phyloP scores from a whole-genome alignment of 37 sponge, comb jelly and placozoan genomes.

The Hexactinellida sp. region DNA sequence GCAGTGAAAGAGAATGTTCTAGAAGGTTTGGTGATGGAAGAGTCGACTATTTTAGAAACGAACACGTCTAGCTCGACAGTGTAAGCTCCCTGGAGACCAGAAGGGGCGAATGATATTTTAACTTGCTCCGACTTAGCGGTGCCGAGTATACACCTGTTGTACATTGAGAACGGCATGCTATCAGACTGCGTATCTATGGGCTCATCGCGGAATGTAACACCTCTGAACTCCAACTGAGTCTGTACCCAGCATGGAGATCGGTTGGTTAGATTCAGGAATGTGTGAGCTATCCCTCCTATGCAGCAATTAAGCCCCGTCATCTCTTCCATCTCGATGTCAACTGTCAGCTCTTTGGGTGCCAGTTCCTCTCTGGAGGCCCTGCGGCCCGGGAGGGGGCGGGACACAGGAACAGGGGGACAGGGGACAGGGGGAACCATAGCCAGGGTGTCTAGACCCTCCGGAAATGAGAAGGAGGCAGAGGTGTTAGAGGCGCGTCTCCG shows the following conservation, averaged over 20 bases:
- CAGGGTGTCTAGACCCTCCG: background rate
- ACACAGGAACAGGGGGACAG: background rate
- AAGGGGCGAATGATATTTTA: background rate
- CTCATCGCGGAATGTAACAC: background rate
- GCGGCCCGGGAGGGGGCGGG: background rate
- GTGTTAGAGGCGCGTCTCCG: background rate
- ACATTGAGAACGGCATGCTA: background rate
- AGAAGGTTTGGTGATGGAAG: background rate
- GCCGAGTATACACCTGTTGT: background rate
- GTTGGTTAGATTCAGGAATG: background rate
- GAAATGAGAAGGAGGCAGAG: background rate
- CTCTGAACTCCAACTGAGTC: background rate
- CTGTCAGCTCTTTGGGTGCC: background rate
- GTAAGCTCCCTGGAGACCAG: background rate
- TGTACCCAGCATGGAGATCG: conserved; percentile 9
- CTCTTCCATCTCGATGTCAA: background rate
- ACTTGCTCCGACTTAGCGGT: background rate
- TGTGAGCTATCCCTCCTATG: background rate
- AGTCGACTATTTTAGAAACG: background rate
- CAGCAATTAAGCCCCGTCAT: background rate
- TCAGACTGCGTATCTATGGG: background rate
- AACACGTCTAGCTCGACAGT: background rate
- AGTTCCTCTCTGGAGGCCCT: background rate
- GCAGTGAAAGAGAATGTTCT: background rate
- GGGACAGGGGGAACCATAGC: background rate